Evolutionary conservation across 2,113 vertebrate species (phyloP).

Genomic region (Hippocampus barbouri): DNA sequence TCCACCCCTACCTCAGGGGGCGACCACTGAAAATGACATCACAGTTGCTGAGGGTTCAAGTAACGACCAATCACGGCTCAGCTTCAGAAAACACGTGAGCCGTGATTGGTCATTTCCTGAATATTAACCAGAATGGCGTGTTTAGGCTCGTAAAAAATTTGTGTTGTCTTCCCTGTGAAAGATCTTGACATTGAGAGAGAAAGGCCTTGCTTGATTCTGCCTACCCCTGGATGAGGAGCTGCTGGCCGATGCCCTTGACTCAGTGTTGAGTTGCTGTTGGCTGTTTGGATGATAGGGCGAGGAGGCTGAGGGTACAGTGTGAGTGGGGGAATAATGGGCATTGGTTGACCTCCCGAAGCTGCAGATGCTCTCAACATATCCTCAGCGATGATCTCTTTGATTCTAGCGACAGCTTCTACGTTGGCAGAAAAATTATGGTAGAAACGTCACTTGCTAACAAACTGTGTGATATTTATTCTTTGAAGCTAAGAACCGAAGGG

Average conservation of each 20-base stretch:
- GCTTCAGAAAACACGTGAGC: too few species aligned
- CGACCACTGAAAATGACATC: too few species aligned
- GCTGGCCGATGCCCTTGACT: slow-evolving; percentile 65
- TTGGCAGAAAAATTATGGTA: slow-evolving; percentile 1
- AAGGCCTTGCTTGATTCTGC: slow-evolving; percentile 3
- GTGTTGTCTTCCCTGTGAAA: too few species aligned
- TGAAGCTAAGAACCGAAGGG: too few species aligned
- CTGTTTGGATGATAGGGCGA: slow-evolving; percentile 58
- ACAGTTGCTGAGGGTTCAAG: too few species aligned
- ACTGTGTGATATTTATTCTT: not conserved
- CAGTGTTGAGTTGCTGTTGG: slow-evolving; percentile 35
- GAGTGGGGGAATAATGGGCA: slow-evolving; percentile 79
- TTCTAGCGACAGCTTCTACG: slow-evolving; percentile 87
- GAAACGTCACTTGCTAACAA: not conserved
- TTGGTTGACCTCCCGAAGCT: slow-evolving; percentile 71
- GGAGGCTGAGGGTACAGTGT: slow-evolving; percentile 89
- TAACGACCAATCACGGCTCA: too few species aligned
- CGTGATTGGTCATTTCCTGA: too few species aligned
- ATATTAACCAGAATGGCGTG: too few species aligned
- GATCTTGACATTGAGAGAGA: not conserved
- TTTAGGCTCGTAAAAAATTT: too few species aligned
- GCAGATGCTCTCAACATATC: slow-evolving; percentile 77
- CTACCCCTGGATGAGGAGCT: slow-evolving; percentile 71
- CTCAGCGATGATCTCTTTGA: slow-evolving; percentile 94
- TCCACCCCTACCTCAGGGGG: too few species aligned